phyloP scores from a whole-genome alignment of 2,113 vertebrate species.

The Ictidomys tridecemlineatus region DNA sequence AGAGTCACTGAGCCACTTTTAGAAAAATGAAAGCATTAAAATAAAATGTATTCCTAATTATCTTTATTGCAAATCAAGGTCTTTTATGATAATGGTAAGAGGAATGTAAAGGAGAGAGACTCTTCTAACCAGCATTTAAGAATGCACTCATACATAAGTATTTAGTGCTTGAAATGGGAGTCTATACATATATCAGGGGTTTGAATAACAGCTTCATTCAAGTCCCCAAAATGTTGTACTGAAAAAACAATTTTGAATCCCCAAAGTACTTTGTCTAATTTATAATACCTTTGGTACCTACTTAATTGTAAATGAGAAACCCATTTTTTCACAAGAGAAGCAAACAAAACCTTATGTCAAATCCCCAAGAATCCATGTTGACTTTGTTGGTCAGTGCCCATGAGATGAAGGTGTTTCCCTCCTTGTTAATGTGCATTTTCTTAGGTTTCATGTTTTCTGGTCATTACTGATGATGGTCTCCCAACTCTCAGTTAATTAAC shows the following conservation, averaged over 20 bases:
- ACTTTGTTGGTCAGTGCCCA: slow-evolving; percentile 15
- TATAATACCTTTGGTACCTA: slow-evolving; percentile 39
- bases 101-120: neutral
- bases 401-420: neutral
- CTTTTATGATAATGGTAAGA: neutral
- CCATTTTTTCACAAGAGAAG: slow-evolving; percentile 55
- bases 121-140: neutral
- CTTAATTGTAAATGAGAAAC: slow-evolving; percentile 59
- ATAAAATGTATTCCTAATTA: neutral
- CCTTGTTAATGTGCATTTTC: neutral
- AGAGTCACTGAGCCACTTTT: neutral
- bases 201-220: neutral
- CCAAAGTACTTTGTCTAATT: neutral
- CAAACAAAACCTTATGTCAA: slow-evolving; percentile 51
- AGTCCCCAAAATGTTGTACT: neutral
- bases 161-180: neutral
- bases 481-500: slow-evolving; percentile 48
- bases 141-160: neutral
- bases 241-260: slow-evolving; percentile 59
- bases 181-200: neutral
- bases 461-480: neutral
- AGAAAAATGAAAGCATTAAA: neutral
- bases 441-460: neutral
- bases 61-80: neutral
- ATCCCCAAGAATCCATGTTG: neutral